phyloP scores from a whole-genome alignment of 2,797 vertebrate genomes.

The Labeo calbasu region DNA sequence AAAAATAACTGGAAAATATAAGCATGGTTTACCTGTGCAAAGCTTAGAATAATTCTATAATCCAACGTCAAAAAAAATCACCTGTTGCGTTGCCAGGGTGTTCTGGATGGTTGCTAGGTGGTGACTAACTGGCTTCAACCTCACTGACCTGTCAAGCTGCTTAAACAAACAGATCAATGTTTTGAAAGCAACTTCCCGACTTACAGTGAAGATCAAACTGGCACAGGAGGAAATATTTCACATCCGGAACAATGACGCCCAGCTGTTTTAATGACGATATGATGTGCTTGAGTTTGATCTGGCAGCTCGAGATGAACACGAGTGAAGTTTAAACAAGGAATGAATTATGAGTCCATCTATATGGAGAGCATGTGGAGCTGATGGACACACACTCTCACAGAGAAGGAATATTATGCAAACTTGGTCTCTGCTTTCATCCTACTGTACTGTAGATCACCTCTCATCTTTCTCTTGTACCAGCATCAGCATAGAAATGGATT shows the following conservation, averaged over 20 bases:
- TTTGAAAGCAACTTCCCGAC: neutral
- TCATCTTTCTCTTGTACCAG: constrained; percentile 20
- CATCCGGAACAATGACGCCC: neutral
- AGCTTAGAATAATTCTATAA: neutral
- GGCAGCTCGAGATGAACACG: neutral
- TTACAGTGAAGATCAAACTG: neutral
- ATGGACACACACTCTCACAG: neutral
- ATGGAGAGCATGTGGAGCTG: neutral
- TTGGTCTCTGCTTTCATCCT: constrained; percentile 44
- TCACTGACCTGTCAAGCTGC: neutral
- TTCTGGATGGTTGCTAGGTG: neutral
- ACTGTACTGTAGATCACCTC: constrained; percentile 19
- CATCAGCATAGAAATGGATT: constrained; percentile 48
- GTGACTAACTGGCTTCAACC: neutral
- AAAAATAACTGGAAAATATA: neutral
- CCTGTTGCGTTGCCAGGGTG: neutral
- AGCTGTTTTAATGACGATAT: neutral
- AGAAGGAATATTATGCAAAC: constrained; percentile 38
- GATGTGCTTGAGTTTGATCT: neutral
- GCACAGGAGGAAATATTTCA: neutral
- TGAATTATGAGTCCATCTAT: neutral
- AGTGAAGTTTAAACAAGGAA: constrained; percentile 2
- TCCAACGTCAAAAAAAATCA: neutral
- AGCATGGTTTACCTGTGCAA: neutral
- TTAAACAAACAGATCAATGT: neutral